Conservation (phyloP, 2,797 vertebrate genomes). For the Sternotherus odoratus region DNA sequence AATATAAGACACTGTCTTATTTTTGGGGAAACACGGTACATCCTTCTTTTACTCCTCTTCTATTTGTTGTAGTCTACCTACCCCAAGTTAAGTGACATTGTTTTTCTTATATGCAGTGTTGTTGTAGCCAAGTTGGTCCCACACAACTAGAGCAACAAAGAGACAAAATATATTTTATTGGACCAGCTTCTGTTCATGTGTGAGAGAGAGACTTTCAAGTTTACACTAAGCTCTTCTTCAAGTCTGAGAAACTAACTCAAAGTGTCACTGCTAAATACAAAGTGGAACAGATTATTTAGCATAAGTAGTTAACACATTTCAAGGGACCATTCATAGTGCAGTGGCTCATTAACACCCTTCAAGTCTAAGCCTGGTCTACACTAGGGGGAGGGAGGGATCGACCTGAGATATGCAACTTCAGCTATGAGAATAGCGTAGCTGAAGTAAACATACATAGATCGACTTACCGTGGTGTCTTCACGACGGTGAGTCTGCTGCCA, state of each 20-base stretch:
- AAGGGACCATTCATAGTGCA: not conserved
- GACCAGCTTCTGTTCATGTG: not conserved
- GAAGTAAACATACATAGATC: no score
- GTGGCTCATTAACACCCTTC: no score
- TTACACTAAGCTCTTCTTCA: not conserved
- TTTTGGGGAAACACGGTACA: no score
- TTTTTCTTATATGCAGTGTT: not conserved
- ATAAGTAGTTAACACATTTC: not conserved
- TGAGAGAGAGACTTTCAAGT: not conserved
- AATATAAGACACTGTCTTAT: no score
- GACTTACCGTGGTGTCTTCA: no score
- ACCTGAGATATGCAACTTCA: no score
- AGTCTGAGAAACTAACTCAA: not conserved
- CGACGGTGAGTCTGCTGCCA: no score
- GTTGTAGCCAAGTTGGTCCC: not conserved
- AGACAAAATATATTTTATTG: not conserved
- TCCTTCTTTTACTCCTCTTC: rapidly evolving
- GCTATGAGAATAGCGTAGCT: no score
- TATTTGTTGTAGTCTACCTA: not conserved
- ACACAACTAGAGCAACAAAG: not conserved
- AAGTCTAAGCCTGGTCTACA: no score
- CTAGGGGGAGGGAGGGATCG: no score
- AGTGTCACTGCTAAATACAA: not conserved
- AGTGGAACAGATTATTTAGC: no score
- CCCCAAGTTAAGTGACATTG: not conserved